phyloP scores from a whole-genome alignment of 2,113 vertebrate genomes.

The Gasterosteus nipponicus region DNA sequence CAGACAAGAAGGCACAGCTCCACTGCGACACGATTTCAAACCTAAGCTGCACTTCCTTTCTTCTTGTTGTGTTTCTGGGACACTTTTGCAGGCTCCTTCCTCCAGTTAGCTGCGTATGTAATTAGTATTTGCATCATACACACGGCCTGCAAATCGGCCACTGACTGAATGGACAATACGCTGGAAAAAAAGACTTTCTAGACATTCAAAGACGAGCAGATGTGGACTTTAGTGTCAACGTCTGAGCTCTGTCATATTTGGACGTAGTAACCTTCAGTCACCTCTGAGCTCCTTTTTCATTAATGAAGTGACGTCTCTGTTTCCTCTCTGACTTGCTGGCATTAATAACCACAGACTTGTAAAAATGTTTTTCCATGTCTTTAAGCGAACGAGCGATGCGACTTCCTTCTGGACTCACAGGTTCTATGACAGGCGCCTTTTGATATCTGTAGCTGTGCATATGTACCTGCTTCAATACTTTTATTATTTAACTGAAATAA shows the following conservation, averaged over 20 bases:
- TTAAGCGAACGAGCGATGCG: conserved; percentile 69
- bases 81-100: conserved; percentile 32
- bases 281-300: conserved; percentile 30
- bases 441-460: conserved; percentile 54
- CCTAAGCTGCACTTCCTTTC: conserved; percentile 51
- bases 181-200: neutral
- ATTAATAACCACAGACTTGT: conserved; percentile 42
- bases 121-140: conserved; percentile 36
- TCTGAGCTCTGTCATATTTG: neutral
- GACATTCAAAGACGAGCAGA: conserved; percentile 12
- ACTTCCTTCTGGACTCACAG: conserved; percentile 56
- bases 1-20: conserved; percentile 53
- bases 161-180: conserved; percentile 11
- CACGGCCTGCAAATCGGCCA: neutral
- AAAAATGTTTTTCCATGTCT: neutral
- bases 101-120: conserved; percentile 41
- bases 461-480: conserved; percentile 50
- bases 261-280: conserved; percentile 19
- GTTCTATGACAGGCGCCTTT: conserved; percentile 63
- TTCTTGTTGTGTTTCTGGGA: conserved; percentile 58
- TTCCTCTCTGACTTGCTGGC: conserved; percentile 42
- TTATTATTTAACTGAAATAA: conserved; percentile 69
- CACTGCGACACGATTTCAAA: conserved; percentile 67
- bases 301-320: conserved; percentile 11
- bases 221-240: conserved; percentile 6